Evolutionary conservation across 2,888 invertebrate species (phyloP), one percentile per base, ranked within the genome.

Genomic region (Ennomos quercinarius): DNA sequence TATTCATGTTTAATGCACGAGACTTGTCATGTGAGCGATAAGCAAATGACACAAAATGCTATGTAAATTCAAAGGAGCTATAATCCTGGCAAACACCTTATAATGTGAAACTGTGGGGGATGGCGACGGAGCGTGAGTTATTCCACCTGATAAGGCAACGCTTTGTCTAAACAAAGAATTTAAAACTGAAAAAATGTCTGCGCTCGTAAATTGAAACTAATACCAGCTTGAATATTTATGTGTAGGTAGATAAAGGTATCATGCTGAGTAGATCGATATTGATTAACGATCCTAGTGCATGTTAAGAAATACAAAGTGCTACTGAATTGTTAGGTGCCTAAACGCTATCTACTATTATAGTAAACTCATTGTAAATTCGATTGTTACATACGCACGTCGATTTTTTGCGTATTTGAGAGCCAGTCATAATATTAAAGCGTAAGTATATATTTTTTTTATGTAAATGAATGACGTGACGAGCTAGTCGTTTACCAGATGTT

Each of bases 21-120:
- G 84, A 83, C 82, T 86, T 88, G 88, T 89, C 90, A 90, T 84
- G 85, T 86, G 84, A 84, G 78, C 86, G 91, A 91, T 91, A 91
- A 91, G 90, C 88, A 87, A 91, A 91, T 89, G 88, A 91, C 87
- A 87, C 85, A 89, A 91, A 89, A 90, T 88, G 90, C 86, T 89
- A 90, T 91, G 89, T 89, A 86, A 90, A 91, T 91, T 84, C 82
- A 78, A 84, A 83, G 82, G 81, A 81, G 83, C 86, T 78, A 86
- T 89, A 87, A 86, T 88, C 83, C 84, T 80, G 77, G 81, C 81
- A 84, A 85, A 84, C 83, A 82, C 83, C 80, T 84, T 81, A 80
- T 86, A 87, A 86, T 82, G 80, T 80, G 76, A 78, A 78, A 74
- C 76, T 73, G 78, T 73, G 79, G 76, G 78, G 84, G 81, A 84